Conservation (phyloP, 2,888 invertebrate genomes). For the Hermaeophaga mercurialis region DNA sequence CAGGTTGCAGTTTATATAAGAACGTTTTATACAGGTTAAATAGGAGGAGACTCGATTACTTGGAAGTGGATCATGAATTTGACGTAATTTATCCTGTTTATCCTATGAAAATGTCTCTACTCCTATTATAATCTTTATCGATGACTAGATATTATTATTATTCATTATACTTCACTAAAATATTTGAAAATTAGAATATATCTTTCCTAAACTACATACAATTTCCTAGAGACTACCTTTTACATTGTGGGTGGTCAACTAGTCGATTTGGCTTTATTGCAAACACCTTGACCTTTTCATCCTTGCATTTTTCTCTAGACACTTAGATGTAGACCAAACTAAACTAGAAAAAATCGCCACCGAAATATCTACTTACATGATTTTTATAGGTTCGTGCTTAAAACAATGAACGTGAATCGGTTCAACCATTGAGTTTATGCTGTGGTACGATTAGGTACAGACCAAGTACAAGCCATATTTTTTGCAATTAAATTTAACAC, state of each 20-base stretch:
- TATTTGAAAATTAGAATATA: no score
- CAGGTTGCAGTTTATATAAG: no score
- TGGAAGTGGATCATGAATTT: no score
- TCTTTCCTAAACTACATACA: no score
- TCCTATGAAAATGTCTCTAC: no score
- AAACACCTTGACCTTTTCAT: constrained; percentile 14
- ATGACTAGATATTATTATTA: no score
- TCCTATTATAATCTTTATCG: no score
- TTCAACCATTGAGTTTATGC: constrained; percentile 33
- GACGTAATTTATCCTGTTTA: no score
- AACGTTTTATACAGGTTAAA: no score
- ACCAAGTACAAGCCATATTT: constrained; percentile 39
- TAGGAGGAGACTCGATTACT: no score
- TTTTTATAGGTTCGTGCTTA: constrained; percentile 31
- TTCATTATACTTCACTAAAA: no score
- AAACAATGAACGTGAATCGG: constrained; percentile 32
- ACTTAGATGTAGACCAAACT: constrained; percentile 25
- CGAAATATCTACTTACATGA: constrained; percentile 30
- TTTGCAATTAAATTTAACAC: constrained; percentile 40
- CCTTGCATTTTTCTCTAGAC: constrained; percentile 5
- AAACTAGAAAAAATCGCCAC: constrained; percentile 31
- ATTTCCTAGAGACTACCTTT: no score
- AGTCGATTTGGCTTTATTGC: constrained; percentile 6
- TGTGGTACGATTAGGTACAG: constrained; percentile 41
- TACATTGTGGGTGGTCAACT: constrained; percentile 15